Percentiles rank a stretch among this genome's conserved stretches.
Conservation (phyloP, 2,888 invertebrate genomes). For the Xestoiulus laeticollis region DNA sequence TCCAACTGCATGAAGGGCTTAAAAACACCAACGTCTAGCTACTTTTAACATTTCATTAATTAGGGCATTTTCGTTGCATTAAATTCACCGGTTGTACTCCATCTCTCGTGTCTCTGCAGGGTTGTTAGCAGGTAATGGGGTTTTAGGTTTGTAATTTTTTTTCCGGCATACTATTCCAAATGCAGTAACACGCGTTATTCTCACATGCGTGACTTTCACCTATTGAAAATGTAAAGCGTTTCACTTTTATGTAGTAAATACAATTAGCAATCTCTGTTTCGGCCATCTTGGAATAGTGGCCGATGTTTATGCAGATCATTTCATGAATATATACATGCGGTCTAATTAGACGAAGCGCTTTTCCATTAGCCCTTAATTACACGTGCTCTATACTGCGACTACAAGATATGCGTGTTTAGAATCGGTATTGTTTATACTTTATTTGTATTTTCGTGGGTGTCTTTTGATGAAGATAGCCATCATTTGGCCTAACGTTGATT, state of each 20-base stretch:
- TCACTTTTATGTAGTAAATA: not conserved
- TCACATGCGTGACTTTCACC: not conserved
- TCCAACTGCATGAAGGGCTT: not conserved
- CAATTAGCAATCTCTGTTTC: constrained; percentile 28
- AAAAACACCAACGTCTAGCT: not conserved
- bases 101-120: not conserved
- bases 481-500: too few species aligned
- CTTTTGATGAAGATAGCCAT: too few species aligned
- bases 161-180: not conserved
- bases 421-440: too few species aligned
- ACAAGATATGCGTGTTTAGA: too few species aligned
- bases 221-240: not conserved
- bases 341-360: constrained; percentile 34
- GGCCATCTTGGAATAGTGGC: not conserved
- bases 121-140: not conserved
- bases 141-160: constrained; percentile 20
- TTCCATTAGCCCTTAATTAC: constrained; percentile 12
- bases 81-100: not conserved
- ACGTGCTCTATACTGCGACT: not conserved
- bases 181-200: not conserved
- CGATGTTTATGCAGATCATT: not conserved
- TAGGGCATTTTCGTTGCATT: not conserved
- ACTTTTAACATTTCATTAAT: not conserved
- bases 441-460: too few species aligned
- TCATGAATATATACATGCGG: constrained; percentile 10